phyloP scores from a whole-genome alignment of 2,888 invertebrate species.

The Darwinula stevensoni region DNA sequence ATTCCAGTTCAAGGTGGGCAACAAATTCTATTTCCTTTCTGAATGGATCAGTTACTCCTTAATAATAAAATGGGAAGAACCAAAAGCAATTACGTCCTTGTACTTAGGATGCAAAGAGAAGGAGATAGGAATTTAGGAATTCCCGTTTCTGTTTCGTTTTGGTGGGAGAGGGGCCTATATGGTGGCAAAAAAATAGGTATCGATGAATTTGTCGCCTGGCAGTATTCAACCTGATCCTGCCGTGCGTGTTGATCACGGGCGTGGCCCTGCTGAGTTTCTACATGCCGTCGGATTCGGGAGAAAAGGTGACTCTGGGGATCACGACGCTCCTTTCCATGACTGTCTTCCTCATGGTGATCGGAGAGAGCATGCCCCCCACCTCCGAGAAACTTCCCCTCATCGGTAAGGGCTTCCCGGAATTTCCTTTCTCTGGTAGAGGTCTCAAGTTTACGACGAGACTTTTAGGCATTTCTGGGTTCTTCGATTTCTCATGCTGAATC shows the following conservation, averaged over 20 bases:
- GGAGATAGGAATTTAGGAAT: too few relatives aligned
- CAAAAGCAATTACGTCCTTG: too few relatives aligned
- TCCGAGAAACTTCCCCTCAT: slow-evolving; percentile 25
- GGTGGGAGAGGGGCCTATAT: too few relatives aligned
- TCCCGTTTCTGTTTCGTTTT: too few relatives aligned
- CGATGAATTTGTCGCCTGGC: slow-evolving; percentile 4
- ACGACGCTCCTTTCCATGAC: slow-evolving; percentile 24
- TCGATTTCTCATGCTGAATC: neutral
- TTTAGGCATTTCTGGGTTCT: neutral
- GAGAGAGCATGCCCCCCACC: slow-evolving; percentile 25
- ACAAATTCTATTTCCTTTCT: too few relatives aligned
- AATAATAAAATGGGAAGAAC: too few relatives aligned
- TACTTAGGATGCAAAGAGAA: too few relatives aligned
- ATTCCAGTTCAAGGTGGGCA: too few relatives aligned
- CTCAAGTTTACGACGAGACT: neutral
- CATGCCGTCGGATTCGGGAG: slow-evolving; percentile 24
- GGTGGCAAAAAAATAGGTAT: neutral
- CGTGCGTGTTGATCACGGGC: slow-evolving; percentile 23
- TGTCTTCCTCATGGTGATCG: slow-evolving; percentile 24
- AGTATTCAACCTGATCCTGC: slow-evolving; percentile 18
- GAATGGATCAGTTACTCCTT: too few relatives aligned
- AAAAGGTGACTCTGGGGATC: slow-evolving; percentile 21
- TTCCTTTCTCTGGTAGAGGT: slow-evolving; percentile 4
- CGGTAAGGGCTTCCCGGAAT: slow-evolving; percentile 14
- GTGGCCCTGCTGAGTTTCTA: slow-evolving; percentile 24